Evolutionary conservation across 2,888 invertebrate species (phyloP), one percentile per base, ranked within the genome.

Genomic region (Cactoblastis cactorum): DNA sequence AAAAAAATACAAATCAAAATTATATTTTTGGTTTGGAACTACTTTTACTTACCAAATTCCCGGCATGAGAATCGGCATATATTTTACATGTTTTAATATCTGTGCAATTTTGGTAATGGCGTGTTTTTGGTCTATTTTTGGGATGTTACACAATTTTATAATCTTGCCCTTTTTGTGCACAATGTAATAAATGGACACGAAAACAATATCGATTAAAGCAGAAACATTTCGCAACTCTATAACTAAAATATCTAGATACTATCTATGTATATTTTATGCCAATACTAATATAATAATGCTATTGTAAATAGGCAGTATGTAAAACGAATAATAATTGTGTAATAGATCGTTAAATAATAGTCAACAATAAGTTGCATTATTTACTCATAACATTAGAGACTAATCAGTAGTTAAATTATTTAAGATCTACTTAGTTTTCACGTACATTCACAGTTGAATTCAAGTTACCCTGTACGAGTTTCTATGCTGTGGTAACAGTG

Each of bases 101-200:
- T n/a, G 24, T 14, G 15, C 24, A 14, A 24, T 3, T 17, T 41
- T 2, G 6, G 5, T 15, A 28, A 43, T 28, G 2, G 17, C 11
- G 15, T 28, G 9, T 15, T 14, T 14, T 41, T 41, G 14, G 15
- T 24, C 22, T 22, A 41, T 6, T 15, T 24, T 12, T 62, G 57
- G 52, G 35, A 28, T 3, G 34, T 37, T 46, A 12, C 46, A 22
- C 46, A 12, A 46, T 34, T 14, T 18, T 15, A 17, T 12, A 15
- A 15, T 34, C 17, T 45, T 50, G 55, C 52, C 52, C 55, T 52
- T 53, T 53, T 34, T 24, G 37, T 47, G 24, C 24, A 37, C 17
- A 37, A 47, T 45, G 18, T 34, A 19, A 28, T 45, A 47, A 28
- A 47, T 43, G 32, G 28, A 43, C 46, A 49, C n/a, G 33, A 47